These are phyloP conservation scores for Ruditapes philippinarum DNA, from an alignment of 1,140 invertebrate species.

Conservation along the genomic window DNA sequence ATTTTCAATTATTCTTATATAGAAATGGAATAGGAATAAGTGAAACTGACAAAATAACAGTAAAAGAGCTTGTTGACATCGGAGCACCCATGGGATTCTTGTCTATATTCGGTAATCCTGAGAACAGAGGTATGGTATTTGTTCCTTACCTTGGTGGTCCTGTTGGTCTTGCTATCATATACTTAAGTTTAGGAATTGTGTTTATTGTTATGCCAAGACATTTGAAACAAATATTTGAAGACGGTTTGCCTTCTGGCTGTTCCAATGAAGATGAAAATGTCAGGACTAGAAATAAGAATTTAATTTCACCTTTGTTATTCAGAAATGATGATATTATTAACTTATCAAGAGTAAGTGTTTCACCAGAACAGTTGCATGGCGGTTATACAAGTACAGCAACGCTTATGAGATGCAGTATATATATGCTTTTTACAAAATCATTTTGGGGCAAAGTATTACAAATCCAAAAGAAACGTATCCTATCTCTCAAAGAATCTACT, in stretches of 20 bases:
- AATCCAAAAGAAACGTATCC: not conserved
- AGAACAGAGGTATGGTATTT: not conserved
- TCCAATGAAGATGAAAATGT: too few species aligned
- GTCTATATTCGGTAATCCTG: not conserved
- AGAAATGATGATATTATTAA: not conserved
- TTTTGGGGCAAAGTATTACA: not conserved
- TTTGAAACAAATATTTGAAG: slow-evolving; percentile 34
- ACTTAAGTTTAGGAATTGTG: not conserved
- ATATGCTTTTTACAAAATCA: not conserved
- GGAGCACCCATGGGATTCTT: slow-evolving; percentile 6
- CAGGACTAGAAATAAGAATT: too few species aligned
- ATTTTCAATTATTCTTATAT: not conserved
- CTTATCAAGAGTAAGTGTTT: not conserved
- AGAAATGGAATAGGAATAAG: not conserved
- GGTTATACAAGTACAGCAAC: slow-evolving; percentile 13
- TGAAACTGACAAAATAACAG: not conserved
- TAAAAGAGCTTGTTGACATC: not conserved
- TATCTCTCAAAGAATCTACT: not conserved
- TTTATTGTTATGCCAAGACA: slow-evolving; percentile 39
- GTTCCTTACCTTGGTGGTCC: slow-evolving; percentile 15
- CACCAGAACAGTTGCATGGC: not conserved
- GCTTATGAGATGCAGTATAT: slow-evolving; percentile 30
- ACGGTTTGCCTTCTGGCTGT: slow-evolving; percentile 1
- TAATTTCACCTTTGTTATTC: slow-evolving; percentile 18
- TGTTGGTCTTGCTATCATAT: slow-evolving; percentile 8